Conservation (phyloP, 2,113 vertebrate genomes). For the Vireo altiloquus region DNA sequence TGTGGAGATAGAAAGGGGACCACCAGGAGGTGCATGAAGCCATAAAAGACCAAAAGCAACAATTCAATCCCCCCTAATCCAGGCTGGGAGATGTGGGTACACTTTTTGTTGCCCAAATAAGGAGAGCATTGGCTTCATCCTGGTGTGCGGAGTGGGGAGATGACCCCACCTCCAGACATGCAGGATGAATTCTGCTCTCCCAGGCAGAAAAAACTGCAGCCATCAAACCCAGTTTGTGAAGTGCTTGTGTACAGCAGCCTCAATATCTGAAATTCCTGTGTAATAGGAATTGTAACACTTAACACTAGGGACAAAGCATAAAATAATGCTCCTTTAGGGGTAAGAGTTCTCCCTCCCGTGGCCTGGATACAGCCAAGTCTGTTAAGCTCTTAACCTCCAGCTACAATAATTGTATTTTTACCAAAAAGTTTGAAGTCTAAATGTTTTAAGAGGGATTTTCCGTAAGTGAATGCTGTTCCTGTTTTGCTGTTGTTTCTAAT, state of each 20-base stretch:
- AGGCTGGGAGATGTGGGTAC: neutral
- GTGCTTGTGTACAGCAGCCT: neutral
- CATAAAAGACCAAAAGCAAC: neutral
- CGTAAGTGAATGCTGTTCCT: rapidly evolving
- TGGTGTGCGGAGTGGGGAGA: rapidly evolving
- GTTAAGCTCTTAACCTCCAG: neutral
- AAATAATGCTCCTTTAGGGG: rapidly evolving
- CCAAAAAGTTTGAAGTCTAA: neutral
- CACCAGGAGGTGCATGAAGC: neutral
- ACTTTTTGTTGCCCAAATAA: neutral
- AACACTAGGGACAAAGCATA: neutral
- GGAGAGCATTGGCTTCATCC: neutral
- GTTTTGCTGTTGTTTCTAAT: neutral
- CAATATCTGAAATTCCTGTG: neutral
- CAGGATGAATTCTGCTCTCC: neutral
- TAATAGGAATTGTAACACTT: neutral
- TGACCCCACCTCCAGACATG: neutral
- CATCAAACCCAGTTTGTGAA: neutral
- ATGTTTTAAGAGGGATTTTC: neutral
- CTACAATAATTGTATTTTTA: neutral
- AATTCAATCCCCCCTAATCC: neutral
- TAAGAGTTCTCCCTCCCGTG: neutral
- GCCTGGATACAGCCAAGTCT: neutral
- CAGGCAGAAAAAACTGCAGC: rapidly evolving
- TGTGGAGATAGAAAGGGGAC: neutral